Evolutionary conservation across 2,888 invertebrate genomes (phyloP).

Genomic region (Pseudococcus longispinus): DNA sequence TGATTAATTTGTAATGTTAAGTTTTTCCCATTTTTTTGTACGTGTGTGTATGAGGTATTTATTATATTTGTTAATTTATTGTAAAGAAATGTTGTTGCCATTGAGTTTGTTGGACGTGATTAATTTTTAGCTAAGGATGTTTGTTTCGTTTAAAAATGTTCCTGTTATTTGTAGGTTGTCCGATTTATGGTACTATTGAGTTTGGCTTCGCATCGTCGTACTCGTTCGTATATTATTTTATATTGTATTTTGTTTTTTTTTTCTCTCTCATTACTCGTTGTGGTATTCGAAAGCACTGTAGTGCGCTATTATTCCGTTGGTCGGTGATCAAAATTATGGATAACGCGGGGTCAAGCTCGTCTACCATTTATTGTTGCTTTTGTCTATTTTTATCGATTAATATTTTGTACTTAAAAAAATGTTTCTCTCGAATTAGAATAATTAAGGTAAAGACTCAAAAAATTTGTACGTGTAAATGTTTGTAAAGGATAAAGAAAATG

Average conservation of each 20-base stretch:
- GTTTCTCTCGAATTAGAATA: slow-evolving; percentile 32
- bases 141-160: slow-evolving; percentile 54
- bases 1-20: slow-evolving; percentile 53
- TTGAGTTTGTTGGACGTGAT: slow-evolving; percentile 54
- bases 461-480: slow-evolving; percentile 41
- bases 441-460: slow-evolving; percentile 46
- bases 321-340: slow-evolving; percentile 2
- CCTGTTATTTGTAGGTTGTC: slow-evolving; percentile 55
- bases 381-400: slow-evolving; percentile 36
- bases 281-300: not conserved
- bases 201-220: slow-evolving; percentile 15
- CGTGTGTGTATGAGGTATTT: slow-evolving; percentile 47
- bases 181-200: slow-evolving; percentile 25
- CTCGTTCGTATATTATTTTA: not conserved
- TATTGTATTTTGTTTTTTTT: not conserved
- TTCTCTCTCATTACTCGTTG: not conserved
- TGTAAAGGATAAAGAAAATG: slow-evolving; percentile 50
- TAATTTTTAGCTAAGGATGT: slow-evolving; percentile 47
- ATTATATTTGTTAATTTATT: slow-evolving; percentile 55
- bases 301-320: slow-evolving; percentile 22
- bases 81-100: slow-evolving; percentile 52
- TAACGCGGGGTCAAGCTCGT: slow-evolving; percentile 13
- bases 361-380: slow-evolving; percentile 36
- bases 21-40: slow-evolving; percentile 35
- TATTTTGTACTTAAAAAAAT: slow-evolving; percentile 25